Percentiles rank a stretch among this genome's conserved stretches.
These are phyloP conservation scores for Illadopsis cleaveri DNA, from an alignment of 2,113 vertebrate genomes.

Conservation along the genomic window DNA sequence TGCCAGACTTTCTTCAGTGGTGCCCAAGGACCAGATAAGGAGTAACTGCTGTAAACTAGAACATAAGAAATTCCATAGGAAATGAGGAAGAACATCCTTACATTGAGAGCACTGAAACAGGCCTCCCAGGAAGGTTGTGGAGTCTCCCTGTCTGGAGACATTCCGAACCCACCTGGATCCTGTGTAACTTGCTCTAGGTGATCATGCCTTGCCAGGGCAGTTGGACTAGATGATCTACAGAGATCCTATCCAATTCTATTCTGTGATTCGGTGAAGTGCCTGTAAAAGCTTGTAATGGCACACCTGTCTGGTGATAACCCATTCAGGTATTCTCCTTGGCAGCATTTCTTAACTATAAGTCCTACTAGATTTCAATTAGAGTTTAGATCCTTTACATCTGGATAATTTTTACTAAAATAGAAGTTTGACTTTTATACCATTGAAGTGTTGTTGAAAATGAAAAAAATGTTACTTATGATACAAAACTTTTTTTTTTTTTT, in stretches of 20 bases:
- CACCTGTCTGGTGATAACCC: background rate
- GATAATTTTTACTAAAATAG: background rate
- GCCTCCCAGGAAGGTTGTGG: background rate
- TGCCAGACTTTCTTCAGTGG: background rate
- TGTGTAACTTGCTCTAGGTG: background rate
- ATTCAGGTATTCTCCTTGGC: background rate
- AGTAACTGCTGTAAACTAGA: background rate
- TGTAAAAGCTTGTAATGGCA: background rate
- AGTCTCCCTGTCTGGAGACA: background rate
- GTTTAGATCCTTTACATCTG: background rate
- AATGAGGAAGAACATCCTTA: background rate
- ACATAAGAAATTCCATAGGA: background rate
- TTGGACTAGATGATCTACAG: background rate
- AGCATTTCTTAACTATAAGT: background rate
- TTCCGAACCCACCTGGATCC: too few species aligned
- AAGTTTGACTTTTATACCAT: background rate
- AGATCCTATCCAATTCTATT: background rate
- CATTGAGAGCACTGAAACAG: background rate
- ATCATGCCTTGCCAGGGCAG: background rate
- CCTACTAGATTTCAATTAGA: background rate
- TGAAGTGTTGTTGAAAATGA: background rate
- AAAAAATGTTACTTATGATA: background rate
- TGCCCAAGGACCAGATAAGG: background rate
- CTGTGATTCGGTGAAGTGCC: background rate
- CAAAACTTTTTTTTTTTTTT: background rate